phyloP scores from a whole-genome alignment of 2,888 invertebrate species.

The Oscheius sp. region DNA sequence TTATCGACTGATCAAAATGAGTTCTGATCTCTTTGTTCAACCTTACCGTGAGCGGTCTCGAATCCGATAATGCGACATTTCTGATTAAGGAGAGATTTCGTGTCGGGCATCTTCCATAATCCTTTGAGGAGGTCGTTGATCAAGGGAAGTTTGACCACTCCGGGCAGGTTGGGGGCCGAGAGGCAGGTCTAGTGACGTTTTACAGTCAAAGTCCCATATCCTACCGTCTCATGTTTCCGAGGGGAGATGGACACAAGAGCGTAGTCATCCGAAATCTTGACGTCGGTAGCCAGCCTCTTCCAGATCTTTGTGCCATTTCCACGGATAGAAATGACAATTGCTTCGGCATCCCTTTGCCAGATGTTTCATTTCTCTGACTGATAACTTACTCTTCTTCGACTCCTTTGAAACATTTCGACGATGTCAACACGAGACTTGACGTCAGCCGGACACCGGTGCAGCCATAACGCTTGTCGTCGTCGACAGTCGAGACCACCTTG shows the following conservation, averaged over 20 bases:
- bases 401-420: conserved; percentile 18
- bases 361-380: not conserved
- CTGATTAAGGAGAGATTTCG: not conserved
- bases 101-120: not conserved
- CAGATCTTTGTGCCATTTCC: conserved; percentile 16
- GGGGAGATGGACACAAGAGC: conserved; percentile 3
- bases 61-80: conserved; percentile 24
- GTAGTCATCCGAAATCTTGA: conserved; percentile 10
- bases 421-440: conserved; percentile 15
- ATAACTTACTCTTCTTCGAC: not conserved
- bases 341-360: not conserved
- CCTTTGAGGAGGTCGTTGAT: not conserved
- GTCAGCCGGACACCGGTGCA: conserved; percentile 17
- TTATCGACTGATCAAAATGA: conserved; percentile 3
- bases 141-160: conserved; percentile 12
- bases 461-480: conserved; percentile 8
- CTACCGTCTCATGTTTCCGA: conserved; percentile 7
- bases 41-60: conserved; percentile 15
- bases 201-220: not conserved
- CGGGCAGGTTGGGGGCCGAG: not conserved
- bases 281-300: conserved; percentile 2
- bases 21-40: too few species aligned
- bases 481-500: conserved; percentile 12
- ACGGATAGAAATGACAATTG: conserved; percentile 19
- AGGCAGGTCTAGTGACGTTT: not conserved